Evolutionary conservation across 2,888 invertebrate genomes (phyloP).

Genomic region (Lasioglossum marginatum): DNA sequence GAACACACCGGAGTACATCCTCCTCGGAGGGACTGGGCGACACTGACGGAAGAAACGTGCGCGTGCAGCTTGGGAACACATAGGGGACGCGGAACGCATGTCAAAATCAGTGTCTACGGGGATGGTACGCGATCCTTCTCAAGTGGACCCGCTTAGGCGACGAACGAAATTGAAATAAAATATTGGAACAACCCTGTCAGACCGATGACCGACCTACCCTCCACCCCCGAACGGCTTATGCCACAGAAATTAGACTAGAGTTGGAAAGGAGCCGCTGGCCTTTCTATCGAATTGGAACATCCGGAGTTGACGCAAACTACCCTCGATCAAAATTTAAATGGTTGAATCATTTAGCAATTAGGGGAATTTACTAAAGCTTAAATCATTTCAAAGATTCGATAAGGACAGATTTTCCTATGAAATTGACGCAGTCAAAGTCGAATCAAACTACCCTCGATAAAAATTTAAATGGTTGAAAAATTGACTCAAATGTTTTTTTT

Average conservation of each 20-base stretch:
- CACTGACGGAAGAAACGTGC: slow-evolving; percentile 68
- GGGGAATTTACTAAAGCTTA: not conserved
- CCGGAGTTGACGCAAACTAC: not conserved
- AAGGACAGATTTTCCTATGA: not conserved
- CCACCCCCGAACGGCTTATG: not conserved
- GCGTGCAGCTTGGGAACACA: slow-evolving; percentile 53
- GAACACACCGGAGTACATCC: slow-evolving; percentile 43
- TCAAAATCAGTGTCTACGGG: slow-evolving; percentile 58
- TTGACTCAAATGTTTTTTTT: too few relatives aligned
- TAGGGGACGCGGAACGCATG: slow-evolving; percentile 57
- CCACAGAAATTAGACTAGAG: not conserved
- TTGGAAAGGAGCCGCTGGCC: not conserved
- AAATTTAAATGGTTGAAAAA: not conserved
- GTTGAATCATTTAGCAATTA: not conserved
- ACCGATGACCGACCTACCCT: not conserved
- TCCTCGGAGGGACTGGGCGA: slow-evolving; percentile 66
- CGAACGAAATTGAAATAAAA: slow-evolving; percentile 16
- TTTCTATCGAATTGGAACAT: not conserved
- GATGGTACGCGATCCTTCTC: slow-evolving; percentile 28
- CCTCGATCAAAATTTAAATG: not conserved
- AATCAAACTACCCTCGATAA: not conserved
- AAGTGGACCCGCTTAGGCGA: slow-evolving; percentile 20
- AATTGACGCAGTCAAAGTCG: not conserved
- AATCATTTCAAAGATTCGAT: not conserved
- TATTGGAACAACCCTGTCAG: not conserved